A percentile compares a stretch with the other conserved stretches of the same genome.
phyloP scores from a whole-genome alignment of 2,113 vertebrate species.

The Cettia cetti region DNA sequence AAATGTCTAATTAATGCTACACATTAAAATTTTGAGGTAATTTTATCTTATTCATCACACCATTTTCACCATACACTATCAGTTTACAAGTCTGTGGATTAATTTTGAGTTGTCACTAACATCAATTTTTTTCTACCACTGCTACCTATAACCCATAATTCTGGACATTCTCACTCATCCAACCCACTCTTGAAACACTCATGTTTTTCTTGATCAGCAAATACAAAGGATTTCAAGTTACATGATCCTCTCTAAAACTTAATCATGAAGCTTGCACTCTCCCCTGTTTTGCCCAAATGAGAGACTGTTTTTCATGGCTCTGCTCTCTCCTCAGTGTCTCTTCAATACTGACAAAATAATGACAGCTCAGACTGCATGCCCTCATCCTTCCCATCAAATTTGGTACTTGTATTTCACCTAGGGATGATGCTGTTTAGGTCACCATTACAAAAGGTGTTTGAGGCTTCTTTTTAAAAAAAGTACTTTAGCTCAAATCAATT shows the following conservation, averaged over 20 bases:
- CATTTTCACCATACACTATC: neutral
- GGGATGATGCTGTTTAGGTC: neutral
- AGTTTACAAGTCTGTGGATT: neutral
- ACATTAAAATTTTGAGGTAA: neutral
- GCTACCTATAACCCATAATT: neutral
- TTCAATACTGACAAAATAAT: neutral
- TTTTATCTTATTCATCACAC: neutral
- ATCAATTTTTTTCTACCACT: neutral
- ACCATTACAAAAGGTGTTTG: neutral
- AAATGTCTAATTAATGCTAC: neutral
- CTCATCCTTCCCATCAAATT: neutral
- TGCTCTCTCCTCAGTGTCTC: neutral
- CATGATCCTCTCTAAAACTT: neutral
- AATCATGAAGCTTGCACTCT: neutral
- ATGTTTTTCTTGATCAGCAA: neutral
- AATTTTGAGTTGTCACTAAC: neutral
- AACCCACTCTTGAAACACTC: neutral
- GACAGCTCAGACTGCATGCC: neutral
- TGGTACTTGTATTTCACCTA: neutral
- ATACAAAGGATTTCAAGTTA: neutral
- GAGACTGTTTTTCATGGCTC: neutral
- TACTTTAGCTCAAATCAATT: neutral
- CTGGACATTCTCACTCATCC: neutral
- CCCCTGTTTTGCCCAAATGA: neutral
- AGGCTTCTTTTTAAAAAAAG: rapidly evolving